These are phyloP conservation scores for Phymastichus coffea DNA, from an alignment of 1,140 invertebrate genomes.

Conservation along the genomic window DNA sequence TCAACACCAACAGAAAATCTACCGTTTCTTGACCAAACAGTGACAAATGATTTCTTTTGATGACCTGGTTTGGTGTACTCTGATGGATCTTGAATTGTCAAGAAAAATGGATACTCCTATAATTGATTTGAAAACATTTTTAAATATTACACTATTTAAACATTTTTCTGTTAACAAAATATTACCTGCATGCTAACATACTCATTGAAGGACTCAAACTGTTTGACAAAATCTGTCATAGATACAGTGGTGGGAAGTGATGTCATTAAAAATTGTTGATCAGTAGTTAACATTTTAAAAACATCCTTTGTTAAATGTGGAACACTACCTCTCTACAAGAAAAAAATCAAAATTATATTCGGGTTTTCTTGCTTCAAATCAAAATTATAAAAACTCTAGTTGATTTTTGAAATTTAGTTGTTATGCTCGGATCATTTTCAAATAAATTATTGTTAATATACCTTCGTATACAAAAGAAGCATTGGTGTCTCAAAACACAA, in stretches of 20 bases:
- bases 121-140: constrained; percentile 30
- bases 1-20: constrained; percentile 65
- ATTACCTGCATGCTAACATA: constrained; percentile 62
- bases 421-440: constrained; percentile 4
- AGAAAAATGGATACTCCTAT: constrained; percentile 62
- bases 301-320: constrained; percentile 68
- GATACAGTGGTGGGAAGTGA: constrained; percentile 59
- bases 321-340: constrained; percentile 61
- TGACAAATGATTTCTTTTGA: constrained; percentile 66
- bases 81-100: constrained; percentile 68
- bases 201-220: constrained; percentile 56
- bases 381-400: neutral
- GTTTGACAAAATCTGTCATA: constrained; percentile 58
- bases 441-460: constrained; percentile 35
- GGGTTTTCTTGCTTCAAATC: neutral
- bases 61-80: constrained; percentile 63
- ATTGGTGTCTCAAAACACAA: constrained; percentile 57
- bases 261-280: constrained; percentile 59
- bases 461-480: constrained; percentile 59
- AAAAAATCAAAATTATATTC: constrained; percentile 11
- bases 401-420: neutral
- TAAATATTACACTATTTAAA: neutral
- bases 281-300: constrained; percentile 58
- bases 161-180: neutral
- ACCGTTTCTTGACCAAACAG: constrained; percentile 73